Base-by-base conservation (phyloP, 2,888 invertebrate species). In the Nematopogon swammerdamellus region DNA sequence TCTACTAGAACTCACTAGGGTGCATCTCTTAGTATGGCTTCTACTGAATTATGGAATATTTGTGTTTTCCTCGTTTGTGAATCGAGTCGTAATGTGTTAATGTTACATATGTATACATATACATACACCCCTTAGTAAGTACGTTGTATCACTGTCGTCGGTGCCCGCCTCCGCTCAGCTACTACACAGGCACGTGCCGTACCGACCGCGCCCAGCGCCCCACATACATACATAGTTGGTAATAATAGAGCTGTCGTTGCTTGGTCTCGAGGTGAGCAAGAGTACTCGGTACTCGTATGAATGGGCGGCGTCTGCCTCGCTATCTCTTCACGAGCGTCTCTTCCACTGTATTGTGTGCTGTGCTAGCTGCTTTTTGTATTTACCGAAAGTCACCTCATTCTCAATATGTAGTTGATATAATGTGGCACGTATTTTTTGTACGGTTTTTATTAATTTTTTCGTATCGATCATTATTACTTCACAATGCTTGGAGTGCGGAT, bases 191-290 rank as follows among this genome's bases (percentile, higher is more conserved):
- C n/a, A n/a, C n/a, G n/a, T n/a, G n/a, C n/a, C 64, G 63, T 72
- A 73, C 76, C 75, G 74, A 64, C 74, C 18, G 19, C 45, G 45
- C 18, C 18, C n/a, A 19, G 19, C 45, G n/a, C 45, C 18, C 19
- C 19, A 18, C 18, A 14, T 18, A 18, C 17, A 14, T 18, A 18
- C 17, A 19, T 69, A 72, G 72, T 72, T 75, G 71, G 73, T 73
- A 74, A 79, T 79, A 77, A 79, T 79, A 77, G 79, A 77, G 79
- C 79, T 79, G 79, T 77, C 77, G 72, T 73, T 74, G 79, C 77
- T 79, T 73, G 48, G 70, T 71, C 70, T 75, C 74, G 74, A 65
- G 74, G 75, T 76, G 75, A 75, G 75, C 74, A 73, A 75, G n/a
- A n/a, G n/a, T n/a, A n/a, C 73, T 71, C 72, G 71, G 76, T n/a